Percentiles rank a stretch among this genome's conserved stretches.
phyloP scores from a whole-genome alignment of 2,113 vertebrate species.

The Danionella cerebrum region DNA sequence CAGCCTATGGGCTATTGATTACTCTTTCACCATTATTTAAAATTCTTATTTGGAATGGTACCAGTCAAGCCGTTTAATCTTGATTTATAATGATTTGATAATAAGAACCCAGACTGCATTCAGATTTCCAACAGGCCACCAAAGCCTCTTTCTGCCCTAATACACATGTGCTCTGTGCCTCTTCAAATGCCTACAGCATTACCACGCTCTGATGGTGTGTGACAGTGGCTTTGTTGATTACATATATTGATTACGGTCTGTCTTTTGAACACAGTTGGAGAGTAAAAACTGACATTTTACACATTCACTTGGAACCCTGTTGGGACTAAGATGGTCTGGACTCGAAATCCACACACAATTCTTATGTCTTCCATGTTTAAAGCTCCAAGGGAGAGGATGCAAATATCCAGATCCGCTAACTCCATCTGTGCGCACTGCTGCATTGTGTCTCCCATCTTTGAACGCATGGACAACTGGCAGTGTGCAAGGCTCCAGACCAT shows the following conservation, averaged over 20 bases:
- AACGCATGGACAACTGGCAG: conserved; percentile 49
- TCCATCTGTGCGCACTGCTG: neutral
- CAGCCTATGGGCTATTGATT: no score
- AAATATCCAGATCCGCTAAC: neutral
- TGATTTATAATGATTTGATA: neutral
- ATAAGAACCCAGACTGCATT: neutral
- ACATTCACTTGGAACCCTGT: neutral
- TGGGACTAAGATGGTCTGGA: neutral
- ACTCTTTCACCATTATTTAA: neutral
- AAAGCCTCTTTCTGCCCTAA: neutral
- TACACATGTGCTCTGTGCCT: neutral
- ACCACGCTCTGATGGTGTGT: conserved; percentile 12
- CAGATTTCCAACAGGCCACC: neutral
- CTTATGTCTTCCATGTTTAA: neutral
- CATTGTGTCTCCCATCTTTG: conserved; percentile 36
- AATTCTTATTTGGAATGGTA: neutral
- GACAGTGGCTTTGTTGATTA: conserved; percentile 14
- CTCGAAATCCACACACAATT: neutral
- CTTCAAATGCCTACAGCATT: conserved; percentile 9
- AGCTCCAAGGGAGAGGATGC: neutral
- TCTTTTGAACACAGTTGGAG: conserved; percentile 10
- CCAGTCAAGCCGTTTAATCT: neutral
- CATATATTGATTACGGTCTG: conserved; percentile 19
- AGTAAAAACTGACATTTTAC: neutral
- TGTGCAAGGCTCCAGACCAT: conserved; percentile 37